Evolutionary conservation across 2,113 vertebrate species (phyloP).

Genomic region (Galbula dea): DNA sequence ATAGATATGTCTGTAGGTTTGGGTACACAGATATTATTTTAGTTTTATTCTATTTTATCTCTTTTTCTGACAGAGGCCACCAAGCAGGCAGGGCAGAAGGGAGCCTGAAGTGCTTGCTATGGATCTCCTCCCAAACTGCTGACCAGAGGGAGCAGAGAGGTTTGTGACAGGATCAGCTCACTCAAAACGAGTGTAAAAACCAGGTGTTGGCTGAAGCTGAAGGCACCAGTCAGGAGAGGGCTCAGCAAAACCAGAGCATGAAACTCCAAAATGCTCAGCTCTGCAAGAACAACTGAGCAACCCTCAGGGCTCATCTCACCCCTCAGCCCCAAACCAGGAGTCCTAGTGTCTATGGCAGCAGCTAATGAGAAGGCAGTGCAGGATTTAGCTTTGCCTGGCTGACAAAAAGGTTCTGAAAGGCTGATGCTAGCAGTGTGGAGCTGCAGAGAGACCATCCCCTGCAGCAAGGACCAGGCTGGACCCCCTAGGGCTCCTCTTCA

Average conservation of each 20-base stretch:
- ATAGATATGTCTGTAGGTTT: too few species aligned
- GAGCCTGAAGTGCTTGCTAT: background rate
- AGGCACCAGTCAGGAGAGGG: background rate
- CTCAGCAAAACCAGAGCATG: background rate
- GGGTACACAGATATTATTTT: too few species aligned
- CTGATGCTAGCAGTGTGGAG: fast-evolving
- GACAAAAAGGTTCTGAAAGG: background rate
- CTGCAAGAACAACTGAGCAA: background rate
- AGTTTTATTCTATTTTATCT: background rate
- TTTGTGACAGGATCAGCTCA: background rate
- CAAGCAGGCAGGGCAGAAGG: background rate
- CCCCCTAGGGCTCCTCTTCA: background rate
- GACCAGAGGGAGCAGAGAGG: background rate
- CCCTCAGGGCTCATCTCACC: fast-evolving
- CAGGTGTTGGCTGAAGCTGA: background rate
- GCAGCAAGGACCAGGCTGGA: fast-evolving
- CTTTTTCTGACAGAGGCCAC: background rate
- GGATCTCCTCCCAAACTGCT: background rate
- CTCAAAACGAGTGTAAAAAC: fast-evolving
- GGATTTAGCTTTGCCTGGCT: background rate
- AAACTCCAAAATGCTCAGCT: background rate
- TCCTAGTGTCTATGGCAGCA: fast-evolving
- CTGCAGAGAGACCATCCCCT: background rate
- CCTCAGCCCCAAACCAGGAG: background rate
- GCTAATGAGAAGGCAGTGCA: fast-evolving